phyloP scores from a whole-genome alignment of 64 coral and sea anemone species.

The Cladopsammia gracilis region DNA sequence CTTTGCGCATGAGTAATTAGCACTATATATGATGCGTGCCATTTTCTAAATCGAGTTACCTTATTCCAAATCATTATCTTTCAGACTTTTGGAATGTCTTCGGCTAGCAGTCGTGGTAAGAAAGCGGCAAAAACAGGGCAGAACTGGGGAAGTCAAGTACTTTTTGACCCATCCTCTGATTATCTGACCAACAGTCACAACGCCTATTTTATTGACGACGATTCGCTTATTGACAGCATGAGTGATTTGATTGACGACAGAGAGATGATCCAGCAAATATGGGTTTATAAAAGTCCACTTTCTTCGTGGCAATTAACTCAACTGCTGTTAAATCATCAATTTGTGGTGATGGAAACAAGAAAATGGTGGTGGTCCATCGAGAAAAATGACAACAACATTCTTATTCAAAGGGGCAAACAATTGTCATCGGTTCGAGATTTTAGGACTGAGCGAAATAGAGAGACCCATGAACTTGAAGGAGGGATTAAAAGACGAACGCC shows the following conservation, averaged over 20 bases:
- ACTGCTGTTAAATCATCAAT: constrained; percentile 27
- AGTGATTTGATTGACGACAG: not conserved
- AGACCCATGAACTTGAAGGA: no score
- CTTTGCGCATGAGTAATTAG: no score
- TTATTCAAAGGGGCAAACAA: constrained; percentile 19
- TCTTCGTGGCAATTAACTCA: not conserved
- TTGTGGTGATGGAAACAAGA: constrained; percentile 23
- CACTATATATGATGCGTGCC: no score
- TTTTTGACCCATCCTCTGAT: no score
- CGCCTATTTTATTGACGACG: no score
- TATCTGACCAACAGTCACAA: no score
- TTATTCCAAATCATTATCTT: no score
- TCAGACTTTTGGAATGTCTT: no score
- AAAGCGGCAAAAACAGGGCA: no score
- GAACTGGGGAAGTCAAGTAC: no score
- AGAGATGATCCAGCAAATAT: constrained; percentile 22
- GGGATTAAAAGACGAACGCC: not conserved
- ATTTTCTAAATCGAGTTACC: no score
- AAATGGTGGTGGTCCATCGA: constrained; percentile 63
- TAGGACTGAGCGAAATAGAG: not conserved
- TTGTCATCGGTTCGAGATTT: not conserved
- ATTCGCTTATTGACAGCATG: not conserved
- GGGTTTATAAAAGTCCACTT: constrained; percentile 33
- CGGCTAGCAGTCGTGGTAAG: no score
- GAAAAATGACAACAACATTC: constrained; percentile 21